Evolutionary conservation across 64 coral and sea anemone species (phyloP).

Genomic region (Stichodactyla helianthus): DNA sequence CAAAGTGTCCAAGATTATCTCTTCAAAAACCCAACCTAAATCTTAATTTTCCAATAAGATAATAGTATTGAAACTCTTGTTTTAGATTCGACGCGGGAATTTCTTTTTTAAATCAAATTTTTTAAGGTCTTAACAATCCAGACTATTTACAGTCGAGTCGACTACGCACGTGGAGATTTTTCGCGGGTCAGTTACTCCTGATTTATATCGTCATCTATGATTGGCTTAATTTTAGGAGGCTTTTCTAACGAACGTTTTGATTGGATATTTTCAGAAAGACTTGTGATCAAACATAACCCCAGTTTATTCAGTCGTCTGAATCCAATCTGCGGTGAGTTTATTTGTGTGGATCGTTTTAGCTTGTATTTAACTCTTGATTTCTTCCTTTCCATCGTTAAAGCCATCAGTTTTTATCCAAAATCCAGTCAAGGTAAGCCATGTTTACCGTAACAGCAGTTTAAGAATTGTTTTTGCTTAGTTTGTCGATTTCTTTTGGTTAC

Average conservation of each 20-base stretch:
- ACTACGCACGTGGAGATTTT: slow-evolving; percentile 15
- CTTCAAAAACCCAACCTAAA: background rate
- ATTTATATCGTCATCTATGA: background rate
- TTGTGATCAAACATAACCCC: background rate
- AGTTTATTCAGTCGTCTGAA: background rate
- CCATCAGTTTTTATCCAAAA: too few species aligned
- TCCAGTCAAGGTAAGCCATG: background rate
- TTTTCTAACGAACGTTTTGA: background rate
- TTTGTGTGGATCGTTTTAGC: background rate
- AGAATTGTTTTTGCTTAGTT: background rate
- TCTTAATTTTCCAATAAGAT: background rate
- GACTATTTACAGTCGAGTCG: background rate
- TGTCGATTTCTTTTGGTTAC: background rate
- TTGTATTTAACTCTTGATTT: background rate
- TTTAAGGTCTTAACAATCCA: background rate
- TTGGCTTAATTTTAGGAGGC: background rate
- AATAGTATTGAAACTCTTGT: background rate
- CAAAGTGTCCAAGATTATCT: background rate
- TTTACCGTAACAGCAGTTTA: background rate
- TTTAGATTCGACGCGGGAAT: background rate
- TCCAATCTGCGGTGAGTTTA: background rate
- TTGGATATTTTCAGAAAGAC: background rate
- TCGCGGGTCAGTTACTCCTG: background rate
- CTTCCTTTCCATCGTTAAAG: too few species aligned
- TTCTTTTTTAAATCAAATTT: background rate